Evolutionary conservation across 2,888 invertebrate genomes (phyloP), one percentile per base, ranked within the genome.

Genomic region (Agrilus mali): DNA sequence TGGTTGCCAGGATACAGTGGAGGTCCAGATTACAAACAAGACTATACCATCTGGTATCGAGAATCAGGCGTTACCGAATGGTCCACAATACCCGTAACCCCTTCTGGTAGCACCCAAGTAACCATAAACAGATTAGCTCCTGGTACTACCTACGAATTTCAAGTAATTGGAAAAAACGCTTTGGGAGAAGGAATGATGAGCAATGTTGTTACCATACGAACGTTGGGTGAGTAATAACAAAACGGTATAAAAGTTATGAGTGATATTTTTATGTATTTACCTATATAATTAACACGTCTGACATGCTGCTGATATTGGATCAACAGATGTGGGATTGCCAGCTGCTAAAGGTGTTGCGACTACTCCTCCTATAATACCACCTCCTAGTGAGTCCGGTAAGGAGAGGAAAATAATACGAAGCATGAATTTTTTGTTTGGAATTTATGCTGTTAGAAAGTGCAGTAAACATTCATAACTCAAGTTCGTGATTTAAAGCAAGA

Each of bases 1-100:
- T 96, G 96, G 95, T 74, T 90, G 65, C 94, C 96, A 10, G 95
- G 93, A 3, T 89, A 95, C 67, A 90, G 92, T 58, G 95, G 94
- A 38, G 94, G 94, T 17, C 88, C 89, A 12, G 89, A 90, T 70
- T 92, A 89, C 70, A 87, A 89, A 64, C 95, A 95, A 66, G 87
- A 89, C 67, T 95, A 94, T 68, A 86, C 90, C 52, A 85, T 95
- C 59, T 94, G 93, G 94, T 90, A 90, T 68, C 74, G 90, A 43
- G 87, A 89, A 68, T 81, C 84, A 1, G 90, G 89, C 44, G 82
- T 82, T 55, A 80, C 84, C 32, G 88, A 92, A 57, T 95, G 94
- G 94, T 83, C 85, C 52, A 92, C 89, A 49, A 87, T 95, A 57
- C 87, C 89, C 12, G 94, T 96, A 41, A 87, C 88, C 37, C 94